phyloP scores from a whole-genome alignment of 2,113 vertebrate genomes.

The Brachyistius frenatus region DNA sequence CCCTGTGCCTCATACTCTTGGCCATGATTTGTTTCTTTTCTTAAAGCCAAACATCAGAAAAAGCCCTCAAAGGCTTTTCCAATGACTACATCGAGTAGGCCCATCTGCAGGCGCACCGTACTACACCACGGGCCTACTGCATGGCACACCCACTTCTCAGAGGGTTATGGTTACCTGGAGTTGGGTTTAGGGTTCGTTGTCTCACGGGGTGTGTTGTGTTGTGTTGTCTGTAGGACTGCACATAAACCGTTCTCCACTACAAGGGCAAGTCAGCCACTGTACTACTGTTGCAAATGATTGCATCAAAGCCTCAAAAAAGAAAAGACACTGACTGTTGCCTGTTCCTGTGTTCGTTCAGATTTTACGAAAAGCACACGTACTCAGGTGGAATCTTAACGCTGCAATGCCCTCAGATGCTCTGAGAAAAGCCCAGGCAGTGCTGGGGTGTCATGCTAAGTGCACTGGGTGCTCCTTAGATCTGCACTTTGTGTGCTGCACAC shows the following conservation, averaged over 20 bases:
- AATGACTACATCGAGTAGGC: not conserved
- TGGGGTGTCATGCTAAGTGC: constrained; percentile 49
- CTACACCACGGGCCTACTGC: too few species aligned
- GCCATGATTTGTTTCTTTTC: constrained; percentile 40
- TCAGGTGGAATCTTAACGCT: constrained; percentile 64
- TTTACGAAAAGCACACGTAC: constrained; percentile 36
- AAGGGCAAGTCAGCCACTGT: not conserved
- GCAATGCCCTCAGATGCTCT: constrained; percentile 42
- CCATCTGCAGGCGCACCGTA: too few species aligned
- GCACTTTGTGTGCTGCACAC: constrained; percentile 56
- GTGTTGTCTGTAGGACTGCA: too few species aligned
- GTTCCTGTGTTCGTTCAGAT: constrained; percentile 49
- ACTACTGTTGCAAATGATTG: constrained; percentile 37
- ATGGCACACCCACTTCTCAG: too few species aligned
- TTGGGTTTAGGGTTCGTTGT: too few species aligned
- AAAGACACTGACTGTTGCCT: constrained; percentile 38
- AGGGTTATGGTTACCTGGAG: too few species aligned
- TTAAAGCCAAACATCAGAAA: constrained; percentile 57
- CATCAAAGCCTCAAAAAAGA: constrained; percentile 37
- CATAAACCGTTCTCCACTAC: too few species aligned
- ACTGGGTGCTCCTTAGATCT: constrained; percentile 52
- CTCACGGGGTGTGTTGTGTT: too few species aligned
- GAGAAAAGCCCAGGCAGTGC: constrained; percentile 32
- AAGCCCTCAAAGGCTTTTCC: constrained; percentile 27
- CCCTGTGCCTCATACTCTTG: constrained; percentile 30